Conservation (phyloP, 2,888 invertebrate genomes). For the Brenthis ino region DNA sequence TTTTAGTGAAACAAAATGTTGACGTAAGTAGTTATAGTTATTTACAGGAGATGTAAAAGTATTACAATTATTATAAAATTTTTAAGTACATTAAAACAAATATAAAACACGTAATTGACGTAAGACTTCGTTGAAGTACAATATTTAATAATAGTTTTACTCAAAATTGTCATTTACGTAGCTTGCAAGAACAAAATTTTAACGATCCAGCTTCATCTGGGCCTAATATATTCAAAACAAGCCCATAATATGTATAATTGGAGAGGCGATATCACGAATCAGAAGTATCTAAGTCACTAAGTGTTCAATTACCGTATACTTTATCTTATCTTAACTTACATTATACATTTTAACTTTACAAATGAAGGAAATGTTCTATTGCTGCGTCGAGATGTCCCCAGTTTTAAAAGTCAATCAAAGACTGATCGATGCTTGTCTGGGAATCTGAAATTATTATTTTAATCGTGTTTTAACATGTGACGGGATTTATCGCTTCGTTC, state of each 20-base stretch:
- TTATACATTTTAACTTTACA: conserved; percentile 35
- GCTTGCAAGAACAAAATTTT: background rate
- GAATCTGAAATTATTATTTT: conserved; percentile 54
- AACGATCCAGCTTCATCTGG: conserved; percentile 10
- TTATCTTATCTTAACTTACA: conserved; percentile 37
- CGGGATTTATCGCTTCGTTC: conserved; percentile 62
- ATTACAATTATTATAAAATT: background rate
- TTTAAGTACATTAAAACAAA: background rate
- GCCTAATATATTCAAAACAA: conserved; percentile 29
- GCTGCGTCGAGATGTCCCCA: conserved; percentile 31
- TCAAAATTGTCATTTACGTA: background rate
- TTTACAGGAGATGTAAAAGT: background rate
- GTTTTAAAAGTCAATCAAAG: conserved; percentile 42
- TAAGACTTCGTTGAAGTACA: background rate
- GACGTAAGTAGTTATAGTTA: too few relatives aligned
- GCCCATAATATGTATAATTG: conserved; percentile 29
- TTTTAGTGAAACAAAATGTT: too few relatives aligned
- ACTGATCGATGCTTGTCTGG: conserved; percentile 40
- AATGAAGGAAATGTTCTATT: conserved; percentile 37
- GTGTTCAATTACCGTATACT: conserved; percentile 35
- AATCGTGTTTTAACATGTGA: conserved; percentile 51
- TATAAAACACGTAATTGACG: background rate
- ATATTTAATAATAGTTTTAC: background rate
- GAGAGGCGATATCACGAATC: conserved; percentile 28
- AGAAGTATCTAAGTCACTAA: conserved; percentile 26